A percentile compares a stretch with the other conserved stretches of the same genome.
phyloP scores from a whole-genome alignment of 2,113 vertebrate genomes.

The Camelus dromedarius region DNA sequence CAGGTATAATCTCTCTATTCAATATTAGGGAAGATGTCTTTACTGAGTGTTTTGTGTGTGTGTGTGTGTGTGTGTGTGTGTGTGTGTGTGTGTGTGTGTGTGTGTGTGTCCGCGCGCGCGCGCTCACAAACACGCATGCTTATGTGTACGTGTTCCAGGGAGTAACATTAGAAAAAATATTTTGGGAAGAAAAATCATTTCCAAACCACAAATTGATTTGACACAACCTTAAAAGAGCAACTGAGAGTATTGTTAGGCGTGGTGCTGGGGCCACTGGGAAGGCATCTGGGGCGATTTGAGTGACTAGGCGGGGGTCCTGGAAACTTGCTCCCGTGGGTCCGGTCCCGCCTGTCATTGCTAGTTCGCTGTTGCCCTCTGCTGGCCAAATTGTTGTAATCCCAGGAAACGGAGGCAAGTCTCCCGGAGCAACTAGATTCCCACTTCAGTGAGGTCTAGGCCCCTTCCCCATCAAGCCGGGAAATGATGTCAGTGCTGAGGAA shows the following conservation, averaged over 20 bases:
- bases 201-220: background rate
- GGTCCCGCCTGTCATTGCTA: constrained; percentile 41
- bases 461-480: background rate
- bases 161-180: constrained; percentile 5
- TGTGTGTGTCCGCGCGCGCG: background rate
- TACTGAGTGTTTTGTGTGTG: background rate
- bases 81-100: accelerated
- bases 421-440: background rate
- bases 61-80: background rate
- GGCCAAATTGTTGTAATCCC: constrained; percentile 61
- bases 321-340: background rate
- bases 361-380: constrained; percentile 82
- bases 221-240: constrained; percentile 16
- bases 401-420: background rate
- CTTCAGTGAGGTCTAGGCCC: too few relatives aligned
- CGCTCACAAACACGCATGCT: too few relatives aligned
- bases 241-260: background rate
- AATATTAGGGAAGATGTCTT: background rate
- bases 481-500: background rate
- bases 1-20: background rate
- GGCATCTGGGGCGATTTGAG: constrained; percentile 6
- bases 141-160: too few relatives aligned
- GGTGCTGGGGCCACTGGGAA: background rate
- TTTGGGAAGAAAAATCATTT: constrained; percentile 35
- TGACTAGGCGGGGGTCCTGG: background rate